These are phyloP conservation scores for Lysiphlebus fabarum DNA, from an alignment of 1,140 invertebrate species.

Conservation along the genomic window DNA sequence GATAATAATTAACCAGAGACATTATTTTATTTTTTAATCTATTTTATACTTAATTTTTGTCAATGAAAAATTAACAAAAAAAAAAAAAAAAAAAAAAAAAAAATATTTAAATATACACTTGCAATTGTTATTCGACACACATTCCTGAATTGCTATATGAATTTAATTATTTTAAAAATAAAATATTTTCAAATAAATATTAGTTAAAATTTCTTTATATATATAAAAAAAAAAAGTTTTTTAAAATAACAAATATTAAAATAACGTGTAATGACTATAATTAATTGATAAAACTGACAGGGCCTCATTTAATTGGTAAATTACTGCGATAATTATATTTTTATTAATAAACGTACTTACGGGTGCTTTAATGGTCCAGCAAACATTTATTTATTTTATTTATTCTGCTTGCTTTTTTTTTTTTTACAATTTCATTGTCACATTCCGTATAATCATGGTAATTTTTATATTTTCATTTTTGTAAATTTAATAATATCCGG, in stretches of 20 bases:
- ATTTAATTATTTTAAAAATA: slow-evolving; percentile 7
- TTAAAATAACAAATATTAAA: not conserved
- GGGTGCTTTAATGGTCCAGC: not conserved
- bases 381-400: not conserved
- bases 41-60: not conserved
- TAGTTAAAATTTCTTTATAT: slow-evolving; percentile 7
- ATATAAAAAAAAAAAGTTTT: slow-evolving; percentile 1
- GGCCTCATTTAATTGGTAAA: slow-evolving; percentile 10
- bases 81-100: too few relatives aligned
- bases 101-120: not conserved
- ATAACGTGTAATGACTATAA: slow-evolving; percentile 10
- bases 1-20: slow-evolving; percentile 7
- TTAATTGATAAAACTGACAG: slow-evolving; percentile 1
- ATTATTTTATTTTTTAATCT: slow-evolving; percentile 17
- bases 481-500: too few relatives aligned
- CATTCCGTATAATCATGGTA: slow-evolving; percentile 34
- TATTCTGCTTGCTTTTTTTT: slow-evolving; percentile 11
- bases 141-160: slow-evolving; percentile 20
- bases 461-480: slow-evolving; percentile 19
- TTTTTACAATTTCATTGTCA: slow-evolving; percentile 23
- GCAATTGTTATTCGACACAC: slow-evolving; percentile 26
- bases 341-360: slow-evolving; percentile 6
- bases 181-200: not conserved
- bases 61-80: not conserved
- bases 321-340: not conserved